Conservation (phyloP, 2,113 vertebrate genomes). For the Sinocyclocheilus anophthalmus region DNA sequence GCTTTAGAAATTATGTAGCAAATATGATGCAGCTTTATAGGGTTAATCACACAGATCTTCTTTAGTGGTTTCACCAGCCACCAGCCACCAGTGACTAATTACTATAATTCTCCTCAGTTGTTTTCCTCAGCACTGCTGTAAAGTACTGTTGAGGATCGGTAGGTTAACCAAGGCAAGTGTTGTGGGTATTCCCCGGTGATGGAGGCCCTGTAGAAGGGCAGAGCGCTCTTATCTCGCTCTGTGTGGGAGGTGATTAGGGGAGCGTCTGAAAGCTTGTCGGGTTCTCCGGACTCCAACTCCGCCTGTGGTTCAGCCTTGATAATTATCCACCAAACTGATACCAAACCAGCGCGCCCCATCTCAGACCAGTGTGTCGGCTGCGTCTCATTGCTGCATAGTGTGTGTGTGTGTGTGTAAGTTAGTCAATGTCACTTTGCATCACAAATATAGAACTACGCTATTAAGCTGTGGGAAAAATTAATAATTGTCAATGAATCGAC, state of each 20-base stretch:
- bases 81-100: neutral
- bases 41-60: neutral
- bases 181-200: conserved; percentile 23
- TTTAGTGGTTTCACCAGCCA: neutral
- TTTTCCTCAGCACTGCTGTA: neutral
- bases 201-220: conserved; percentile 26
- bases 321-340: conserved; percentile 33
- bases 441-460: neutral
- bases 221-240: conserved; percentile 49
- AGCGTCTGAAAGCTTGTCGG: conserved; percentile 29
- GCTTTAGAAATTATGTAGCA: neutral
- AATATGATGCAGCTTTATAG: neutral
- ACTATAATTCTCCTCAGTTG: conserved; percentile 14
- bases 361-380: neutral
- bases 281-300: conserved; percentile 12
- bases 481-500: neutral
- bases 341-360: conserved; percentile 7
- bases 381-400: neutral
- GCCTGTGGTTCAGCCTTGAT: conserved; percentile 31
- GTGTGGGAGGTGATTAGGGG: conserved; percentile 55
- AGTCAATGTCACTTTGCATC: neutral
- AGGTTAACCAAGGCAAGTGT: conserved; percentile 11
- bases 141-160: conserved; percentile 6
- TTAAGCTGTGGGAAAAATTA: conserved; percentile 9
- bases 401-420: neutral